These are phyloP conservation scores for Sebastes elongatus DNA, from an alignment of 2,797 vertebrate species.

Conservation along the genomic window DNA sequence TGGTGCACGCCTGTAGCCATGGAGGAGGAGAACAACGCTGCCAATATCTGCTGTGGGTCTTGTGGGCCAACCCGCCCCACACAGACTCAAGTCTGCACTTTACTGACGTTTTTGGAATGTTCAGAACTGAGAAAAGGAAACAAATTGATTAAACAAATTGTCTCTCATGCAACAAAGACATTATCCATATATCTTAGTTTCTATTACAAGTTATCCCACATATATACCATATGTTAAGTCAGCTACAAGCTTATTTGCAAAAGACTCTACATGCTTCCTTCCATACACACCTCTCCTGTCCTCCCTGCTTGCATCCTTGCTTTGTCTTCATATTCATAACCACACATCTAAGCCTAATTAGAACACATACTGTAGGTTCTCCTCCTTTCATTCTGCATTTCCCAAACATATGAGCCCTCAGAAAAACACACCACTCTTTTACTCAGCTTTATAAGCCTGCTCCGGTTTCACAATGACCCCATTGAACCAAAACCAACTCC, in stretches of 20 bases:
- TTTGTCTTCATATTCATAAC: not conserved
- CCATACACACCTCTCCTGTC: not conserved
- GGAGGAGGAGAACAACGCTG: not conserved
- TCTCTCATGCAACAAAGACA: not conserved
- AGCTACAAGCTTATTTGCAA: not conserved
- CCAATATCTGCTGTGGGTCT: slow-evolving; percentile 23
- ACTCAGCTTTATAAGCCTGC: slow-evolving; percentile 18
- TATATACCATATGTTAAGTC: not conserved
- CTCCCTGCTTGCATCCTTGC: not conserved
- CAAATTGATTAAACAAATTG: not conserved
- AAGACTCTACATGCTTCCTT: not conserved
- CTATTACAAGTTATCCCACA: not conserved
- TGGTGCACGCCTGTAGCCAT: slow-evolving; percentile 23
- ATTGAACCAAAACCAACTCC: slow-evolving; percentile 42
- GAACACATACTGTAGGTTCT: not conserved
- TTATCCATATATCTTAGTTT: not conserved
- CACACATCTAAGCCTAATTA: slow-evolving; percentile 15
- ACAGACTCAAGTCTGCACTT: not conserved
- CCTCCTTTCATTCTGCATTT: slow-evolving; percentile 30
- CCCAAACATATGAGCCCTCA: slow-evolving; percentile 36
- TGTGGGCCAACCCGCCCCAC: not conserved
- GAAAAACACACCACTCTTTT: slow-evolving; percentile 37
- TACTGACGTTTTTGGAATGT: not conserved
- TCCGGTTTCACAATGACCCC: slow-evolving; percentile 51
- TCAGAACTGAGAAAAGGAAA: not conserved